Base-by-base conservation (phyloP, 2,797 vertebrate species). In the Macrochelys suwanniensis region DNA sequence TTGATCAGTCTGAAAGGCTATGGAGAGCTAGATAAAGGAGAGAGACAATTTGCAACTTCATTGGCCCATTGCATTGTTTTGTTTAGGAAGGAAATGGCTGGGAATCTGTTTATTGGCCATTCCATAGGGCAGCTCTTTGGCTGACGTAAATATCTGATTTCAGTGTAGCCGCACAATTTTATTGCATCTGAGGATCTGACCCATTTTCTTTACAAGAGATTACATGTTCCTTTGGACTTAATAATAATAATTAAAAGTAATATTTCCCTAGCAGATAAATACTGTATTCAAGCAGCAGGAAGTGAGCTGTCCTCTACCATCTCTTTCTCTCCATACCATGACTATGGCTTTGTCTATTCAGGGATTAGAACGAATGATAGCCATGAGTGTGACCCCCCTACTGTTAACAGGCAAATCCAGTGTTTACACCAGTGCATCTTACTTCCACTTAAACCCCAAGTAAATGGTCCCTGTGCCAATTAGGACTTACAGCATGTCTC, bases 1-100 rank as follows among this genome's bases (percentile, higher is more conserved):
- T 53, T 53, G 80, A 87, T 82, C 59, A 33, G 11, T 28, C 15
- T 51, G 45, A 85, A 89, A 86, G 84, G 59, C 83, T 84, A 19
- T 54, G 59, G 92, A 17, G 50, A 49, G 6, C 33, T 49, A 82
- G 45, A 4, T 7, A 21, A 80, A 68, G 88, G 82, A 26, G 45
- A 10, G 54, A 87, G 21, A 26, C n/a, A 89, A 25, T 68, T 80
- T 91, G 31, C 82, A 47, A 25, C n/a, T 37, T 61, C 54, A 74
- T 4, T 53, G 82, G 42, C 49, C 57, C 79, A 28, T 68, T 0
- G 0, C 23, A 2, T 47, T n/a, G 21, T 10, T 88, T 80, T 28
- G 7, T 42, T 28, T 23, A 33, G 17, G 47, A 26, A 13, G 42
- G 31, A 92, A 61, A 16, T 0, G 4, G 16, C 47, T 83, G 78